A percentile compares a stretch with the other conserved stretches of the same genome.
phyloP scores from a whole-genome alignment of 2,888 invertebrate species.

The Cosmia trapezina region DNA sequence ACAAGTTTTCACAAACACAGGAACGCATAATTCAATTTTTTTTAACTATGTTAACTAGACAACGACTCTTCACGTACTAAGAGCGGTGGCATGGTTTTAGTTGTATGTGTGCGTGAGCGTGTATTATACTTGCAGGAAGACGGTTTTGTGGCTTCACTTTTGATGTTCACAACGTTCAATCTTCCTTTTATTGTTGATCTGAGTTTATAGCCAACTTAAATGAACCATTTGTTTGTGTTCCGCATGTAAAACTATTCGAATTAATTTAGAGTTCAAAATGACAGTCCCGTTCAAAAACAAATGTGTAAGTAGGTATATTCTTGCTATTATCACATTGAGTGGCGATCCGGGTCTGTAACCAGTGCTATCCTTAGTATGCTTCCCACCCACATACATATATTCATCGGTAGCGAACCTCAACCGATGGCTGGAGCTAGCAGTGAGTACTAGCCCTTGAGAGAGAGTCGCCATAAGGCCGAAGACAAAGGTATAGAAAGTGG shows the following conservation, averaged over 20 bases:
- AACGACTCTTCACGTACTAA: too few relatives aligned
- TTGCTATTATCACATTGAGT: slow-evolving; percentile 47
- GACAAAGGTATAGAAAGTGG: slow-evolving; percentile 8
- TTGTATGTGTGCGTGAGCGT: too few relatives aligned
- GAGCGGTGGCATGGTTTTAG: too few relatives aligned
- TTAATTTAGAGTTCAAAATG: not conserved
- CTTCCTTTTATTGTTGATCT: too few relatives aligned
- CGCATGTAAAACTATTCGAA: not conserved
- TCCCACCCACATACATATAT: slow-evolving; percentile 43
- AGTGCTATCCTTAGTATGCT: slow-evolving; percentile 6
- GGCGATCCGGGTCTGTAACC: slow-evolving; percentile 21
- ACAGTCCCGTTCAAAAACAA: slow-evolving; percentile 14
- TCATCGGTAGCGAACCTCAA: slow-evolving; percentile 34
- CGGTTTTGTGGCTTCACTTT: too few relatives aligned
- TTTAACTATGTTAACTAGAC: too few relatives aligned
- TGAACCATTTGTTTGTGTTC: not conserved
- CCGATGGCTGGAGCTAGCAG: slow-evolving; percentile 1
- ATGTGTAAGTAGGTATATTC: slow-evolving; percentile 31
- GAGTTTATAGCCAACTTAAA: not conserved
- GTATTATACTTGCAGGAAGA: too few relatives aligned
- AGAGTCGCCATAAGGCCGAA: slow-evolving; percentile 5
- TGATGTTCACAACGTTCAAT: too few relatives aligned
- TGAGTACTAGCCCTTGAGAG: slow-evolving; percentile 18
- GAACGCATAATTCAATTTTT: too few relatives aligned
- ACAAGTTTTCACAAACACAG: too few relatives aligned